These are phyloP conservation scores for Spilogale gracilis DNA, from an alignment of 2,113 vertebrate species.

Conservation along the genomic window DNA sequence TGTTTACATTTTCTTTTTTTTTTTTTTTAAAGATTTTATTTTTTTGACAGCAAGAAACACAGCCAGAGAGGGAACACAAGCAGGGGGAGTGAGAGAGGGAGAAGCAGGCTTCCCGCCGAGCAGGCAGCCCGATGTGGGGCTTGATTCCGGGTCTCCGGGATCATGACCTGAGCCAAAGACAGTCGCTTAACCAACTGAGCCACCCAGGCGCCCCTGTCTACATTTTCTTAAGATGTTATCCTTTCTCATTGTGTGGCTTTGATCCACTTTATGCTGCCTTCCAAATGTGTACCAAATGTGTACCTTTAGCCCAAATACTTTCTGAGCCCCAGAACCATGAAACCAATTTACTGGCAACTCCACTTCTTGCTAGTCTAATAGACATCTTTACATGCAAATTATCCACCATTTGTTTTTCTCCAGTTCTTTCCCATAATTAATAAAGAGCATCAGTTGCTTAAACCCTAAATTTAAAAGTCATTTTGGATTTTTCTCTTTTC, in stretches of 20 bases:
- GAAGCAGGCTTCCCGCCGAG: too few relatives aligned
- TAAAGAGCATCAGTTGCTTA: not conserved
- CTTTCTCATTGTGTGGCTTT: not conserved
- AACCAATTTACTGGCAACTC: not conserved
- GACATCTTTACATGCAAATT: not conserved
- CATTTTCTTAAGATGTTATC: not conserved
- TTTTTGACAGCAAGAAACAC: too few relatives aligned
- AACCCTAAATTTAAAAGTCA: not conserved
- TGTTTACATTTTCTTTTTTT: not conserved
- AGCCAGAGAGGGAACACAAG: too few relatives aligned
- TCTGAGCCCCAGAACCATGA: not conserved
- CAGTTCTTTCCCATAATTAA: not conserved
- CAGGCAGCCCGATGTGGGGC: too few relatives aligned
- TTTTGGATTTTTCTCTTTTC: not conserved
- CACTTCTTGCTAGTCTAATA: not conserved
- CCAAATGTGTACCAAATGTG: not conserved
- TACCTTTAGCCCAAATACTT: not conserved
- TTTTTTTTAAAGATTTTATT: not conserved
- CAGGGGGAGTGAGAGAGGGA: too few relatives aligned
- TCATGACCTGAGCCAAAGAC: too few relatives aligned
- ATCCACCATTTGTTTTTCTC: not conserved
- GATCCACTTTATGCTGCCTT: not conserved
- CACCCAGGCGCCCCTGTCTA: not conserved
- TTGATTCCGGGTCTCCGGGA: too few relatives aligned
- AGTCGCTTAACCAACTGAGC: too few relatives aligned